Evolutionary conservation across 1,140 invertebrate species (phyloP), one percentile per base, ranked within the genome.

Genomic region (Bombus haemorrhoidalis): DNA sequence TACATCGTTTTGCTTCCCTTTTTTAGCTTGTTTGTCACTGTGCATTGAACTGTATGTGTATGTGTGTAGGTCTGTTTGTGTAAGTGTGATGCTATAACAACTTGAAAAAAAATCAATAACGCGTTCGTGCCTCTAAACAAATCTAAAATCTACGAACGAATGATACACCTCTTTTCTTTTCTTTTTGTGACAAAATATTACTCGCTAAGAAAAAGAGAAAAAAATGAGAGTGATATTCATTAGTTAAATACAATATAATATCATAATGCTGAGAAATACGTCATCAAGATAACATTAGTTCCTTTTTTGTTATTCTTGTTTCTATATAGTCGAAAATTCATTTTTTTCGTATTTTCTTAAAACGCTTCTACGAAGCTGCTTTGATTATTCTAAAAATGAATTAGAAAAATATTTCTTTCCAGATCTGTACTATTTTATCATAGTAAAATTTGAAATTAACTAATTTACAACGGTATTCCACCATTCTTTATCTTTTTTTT

Each of bases 381-480:
- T 78, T 66, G 75, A 80, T 90, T 78, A 89, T 59, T 87, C 89
- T 90, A 90, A 89, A 87, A 89, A 90, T 47, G 88, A 90, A 90
- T 90, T 90, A 90, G 89, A 90, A 90, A 90, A 90, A 90, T 90
- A 90, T 74, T 85, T 89, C 68, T 80, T 85, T 68, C 87, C 86
- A 88, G 83, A 78, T 89, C 84, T 89, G 78, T 88, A 89, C 81
- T 89, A 85, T 87, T 79, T 89, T 89, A 73, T 64, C 78, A 76
- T 89, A 85, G 82, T 85, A 87, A 83, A 85, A 89, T 85, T 75
- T 25, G 64, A 87, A 85, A 75, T 80, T 68, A 83, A 87, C 75
- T 79, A 62, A 85, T 87, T 87, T 84, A 83, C 73, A 81, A 25
- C 5, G 28, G n/a, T 69, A 37, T 22, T 9, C 22, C n/a, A 15